phyloP scores from a whole-genome alignment of 2,113 vertebrate genomes.

The Synchiropus splendidus region DNA sequence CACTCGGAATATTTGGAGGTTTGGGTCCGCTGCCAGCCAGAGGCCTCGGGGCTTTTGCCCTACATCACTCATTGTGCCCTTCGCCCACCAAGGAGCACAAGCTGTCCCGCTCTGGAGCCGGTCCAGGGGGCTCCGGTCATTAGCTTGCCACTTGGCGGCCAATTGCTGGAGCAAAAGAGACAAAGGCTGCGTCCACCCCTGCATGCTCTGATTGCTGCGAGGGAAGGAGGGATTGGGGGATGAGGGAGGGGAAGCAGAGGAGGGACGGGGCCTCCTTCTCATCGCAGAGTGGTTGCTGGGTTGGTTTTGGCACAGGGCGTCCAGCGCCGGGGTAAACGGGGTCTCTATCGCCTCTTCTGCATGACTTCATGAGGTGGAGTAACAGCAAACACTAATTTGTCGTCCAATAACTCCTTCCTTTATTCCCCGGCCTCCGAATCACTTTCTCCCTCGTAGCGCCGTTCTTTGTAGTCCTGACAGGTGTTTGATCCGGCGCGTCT shows the following conservation, averaged over 20 bases:
- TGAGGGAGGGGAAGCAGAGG: conserved; percentile 2
- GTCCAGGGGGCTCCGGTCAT: conserved; percentile 58
- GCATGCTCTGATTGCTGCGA: conserved; percentile 68
- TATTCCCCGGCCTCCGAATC: conserved; percentile 11
- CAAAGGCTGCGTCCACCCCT: conserved; percentile 61
- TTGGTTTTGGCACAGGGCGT: conserved; percentile 44
- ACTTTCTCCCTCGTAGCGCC: conserved; percentile 12
- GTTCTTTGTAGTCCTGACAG: conserved; percentile 38
- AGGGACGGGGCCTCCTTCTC: conserved; percentile 37
- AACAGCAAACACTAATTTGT: conserved; percentile 3
- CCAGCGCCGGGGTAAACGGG: conserved; percentile 43
- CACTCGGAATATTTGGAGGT: conserved; percentile 18
- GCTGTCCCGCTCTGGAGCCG: conserved; percentile 39
- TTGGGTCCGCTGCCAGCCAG: conserved; percentile 32
- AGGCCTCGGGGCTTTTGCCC: conserved; percentile 50
- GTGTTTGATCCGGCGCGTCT: conserved; percentile 34
- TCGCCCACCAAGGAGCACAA: conserved; percentile 42
- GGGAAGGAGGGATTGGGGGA: conserved; percentile 24
- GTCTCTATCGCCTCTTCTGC: conserved; percentile 36
- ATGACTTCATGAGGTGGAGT: conserved; percentile 19
- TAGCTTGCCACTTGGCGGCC: conserved; percentile 67
- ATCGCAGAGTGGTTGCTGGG: conserved; percentile 42
- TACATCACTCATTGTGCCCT: conserved; percentile 56
- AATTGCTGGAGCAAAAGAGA: conserved; percentile 64
- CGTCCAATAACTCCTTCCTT: conserved; percentile 1